phyloP scores from a whole-genome alignment of 2,888 invertebrate genomes.

The Lottia gigantea region DNA sequence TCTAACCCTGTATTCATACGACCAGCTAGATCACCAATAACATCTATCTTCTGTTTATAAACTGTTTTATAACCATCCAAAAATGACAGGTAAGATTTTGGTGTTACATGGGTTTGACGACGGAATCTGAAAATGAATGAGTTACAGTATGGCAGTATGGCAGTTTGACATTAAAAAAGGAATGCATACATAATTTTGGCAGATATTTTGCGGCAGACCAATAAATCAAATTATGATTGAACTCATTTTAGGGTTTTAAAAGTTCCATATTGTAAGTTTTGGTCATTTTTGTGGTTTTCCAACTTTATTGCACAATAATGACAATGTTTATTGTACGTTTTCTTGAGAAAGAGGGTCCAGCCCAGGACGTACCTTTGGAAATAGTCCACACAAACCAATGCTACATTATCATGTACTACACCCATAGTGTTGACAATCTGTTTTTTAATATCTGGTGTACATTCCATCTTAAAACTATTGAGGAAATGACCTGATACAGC shows the following conservation, averaged over 20 bases:
- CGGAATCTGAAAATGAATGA: conserved; percentile 74
- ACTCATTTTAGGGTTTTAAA: too few species aligned
- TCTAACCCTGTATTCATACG: conserved; percentile 62
- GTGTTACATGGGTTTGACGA: conserved; percentile 86
- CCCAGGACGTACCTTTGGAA: conserved; percentile 53
- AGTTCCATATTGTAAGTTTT: too few species aligned
- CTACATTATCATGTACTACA: conserved; percentile 61
- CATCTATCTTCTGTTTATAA: conserved; percentile 83
- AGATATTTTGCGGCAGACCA: too few species aligned
- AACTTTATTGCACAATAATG: too few species aligned
- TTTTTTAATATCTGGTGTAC: conserved; percentile 48
- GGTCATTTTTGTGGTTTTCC: too few species aligned
- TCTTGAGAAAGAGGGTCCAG: too few species aligned
- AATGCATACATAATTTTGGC: too few species aligned
- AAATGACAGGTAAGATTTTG: conserved; percentile 88
- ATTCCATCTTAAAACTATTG: conserved; percentile 52
- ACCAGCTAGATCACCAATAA: conserved; percentile 78
- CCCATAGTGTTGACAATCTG: conserved; percentile 63
- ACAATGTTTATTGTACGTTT: too few species aligned
- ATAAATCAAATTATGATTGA: too few species aligned
- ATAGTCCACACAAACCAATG: conserved; percentile 56
- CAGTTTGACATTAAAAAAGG: too few species aligned
- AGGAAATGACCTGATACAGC: conserved; percentile 65
- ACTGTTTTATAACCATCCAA: conserved; percentile 83
- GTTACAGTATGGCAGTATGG: too few species aligned